phyloP scores from a whole-genome alignment of 2,888 invertebrate species.

The Oligia fasciuncula region DNA sequence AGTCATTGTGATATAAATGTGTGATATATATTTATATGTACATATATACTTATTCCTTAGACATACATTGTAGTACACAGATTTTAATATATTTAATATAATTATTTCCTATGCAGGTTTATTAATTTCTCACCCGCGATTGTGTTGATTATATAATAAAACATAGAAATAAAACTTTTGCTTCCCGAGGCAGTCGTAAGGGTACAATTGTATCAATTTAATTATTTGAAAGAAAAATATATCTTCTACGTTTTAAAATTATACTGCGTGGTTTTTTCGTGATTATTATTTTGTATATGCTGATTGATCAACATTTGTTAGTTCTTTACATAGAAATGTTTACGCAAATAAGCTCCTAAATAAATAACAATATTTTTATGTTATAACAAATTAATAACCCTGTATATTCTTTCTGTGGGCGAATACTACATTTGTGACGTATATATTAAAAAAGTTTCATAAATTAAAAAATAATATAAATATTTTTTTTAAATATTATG shows the following conservation, averaged over 20 bases:
- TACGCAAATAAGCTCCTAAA: not conserved
- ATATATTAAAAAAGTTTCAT: no score
- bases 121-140: slow-evolving; percentile 25
- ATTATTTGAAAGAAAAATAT: not conserved
- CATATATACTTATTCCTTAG: slow-evolving; percentile 50
- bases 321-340: not conserved
- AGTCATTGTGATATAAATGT: slow-evolving; percentile 60
- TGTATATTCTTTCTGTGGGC: slow-evolving; percentile 27
- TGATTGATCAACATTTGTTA: not conserved
- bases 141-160: not conserved
- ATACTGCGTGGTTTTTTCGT: not conserved
- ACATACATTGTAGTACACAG: slow-evolving; percentile 44
- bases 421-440: slow-evolving; percentile 29
- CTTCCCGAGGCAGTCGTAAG: not conserved
- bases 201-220: not conserved
- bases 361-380: not conserved
- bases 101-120: slow-evolving; percentile 45
- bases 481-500: not conserved
- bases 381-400: slow-evolving; percentile 37
- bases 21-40: slow-evolving; percentile 63
- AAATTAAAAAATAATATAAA: no score
- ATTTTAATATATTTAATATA: slow-evolving; percentile 20
- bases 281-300: not conserved
- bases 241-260: not conserved
- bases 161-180: not conserved